Percentiles rank a stretch among this genome's conserved stretches.
Conservation (phyloP, 2,888 invertebrate species). For the Cyrtodaria siliqua region DNA sequence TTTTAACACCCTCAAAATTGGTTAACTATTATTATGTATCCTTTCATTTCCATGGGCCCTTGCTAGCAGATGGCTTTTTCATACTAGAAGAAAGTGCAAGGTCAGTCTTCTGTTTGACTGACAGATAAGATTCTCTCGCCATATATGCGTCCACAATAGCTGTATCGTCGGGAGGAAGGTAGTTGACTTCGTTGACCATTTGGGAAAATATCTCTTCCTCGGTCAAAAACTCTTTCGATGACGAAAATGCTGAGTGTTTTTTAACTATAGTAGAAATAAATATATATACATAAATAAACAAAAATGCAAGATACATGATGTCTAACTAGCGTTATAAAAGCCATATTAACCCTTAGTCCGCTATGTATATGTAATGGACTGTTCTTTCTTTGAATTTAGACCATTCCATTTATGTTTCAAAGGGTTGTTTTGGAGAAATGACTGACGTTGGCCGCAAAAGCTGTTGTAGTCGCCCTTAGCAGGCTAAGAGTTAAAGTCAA, state of each 20-base stretch:
- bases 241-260: constrained; percentile 31
- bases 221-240: constrained; percentile 33
- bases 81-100: background rate
- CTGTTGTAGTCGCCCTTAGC: too few relatives aligned
- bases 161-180: background rate
- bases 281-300: too few relatives aligned
- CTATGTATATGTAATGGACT: too few relatives aligned
- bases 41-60: constrained; percentile 22
- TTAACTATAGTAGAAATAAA: constrained; percentile 31
- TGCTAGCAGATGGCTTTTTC: constrained; percentile 31
- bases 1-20: background rate
- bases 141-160: constrained; percentile 7
- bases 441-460: too few relatives aligned
- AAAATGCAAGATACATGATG: too few relatives aligned
- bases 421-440: too few relatives aligned
- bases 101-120: constrained; percentile 4
- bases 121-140: constrained; percentile 9
- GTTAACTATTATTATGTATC: too few relatives aligned
- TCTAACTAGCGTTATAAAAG: too few relatives aligned
- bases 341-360: too few relatives aligned
- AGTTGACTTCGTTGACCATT: background rate
- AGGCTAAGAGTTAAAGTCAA: too few relatives aligned
- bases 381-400: too few relatives aligned
- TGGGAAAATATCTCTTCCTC: constrained; percentile 21
- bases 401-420: too few relatives aligned